A percentile compares a stretch with the other conserved stretches of the same genome.
Conservation (phyloP, 2,113 vertebrate species). For the Thymallus thymallus region DNA sequence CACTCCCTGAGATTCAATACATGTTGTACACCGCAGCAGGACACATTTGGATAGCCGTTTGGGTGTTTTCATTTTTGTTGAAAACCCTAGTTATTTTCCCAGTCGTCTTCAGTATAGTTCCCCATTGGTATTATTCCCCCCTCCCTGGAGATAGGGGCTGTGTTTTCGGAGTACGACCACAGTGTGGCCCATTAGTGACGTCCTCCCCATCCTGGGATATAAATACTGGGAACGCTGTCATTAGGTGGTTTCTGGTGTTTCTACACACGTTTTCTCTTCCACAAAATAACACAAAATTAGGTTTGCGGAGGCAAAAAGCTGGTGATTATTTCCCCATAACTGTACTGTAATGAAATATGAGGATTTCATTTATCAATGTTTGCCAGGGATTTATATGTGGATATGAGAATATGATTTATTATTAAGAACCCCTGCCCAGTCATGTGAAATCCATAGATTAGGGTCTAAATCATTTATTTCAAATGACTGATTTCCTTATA, state of each 20-base stretch:
- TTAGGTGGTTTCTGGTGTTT: slow-evolving; percentile 64
- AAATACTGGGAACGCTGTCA: slow-evolving; percentile 52
- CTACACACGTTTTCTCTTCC: slow-evolving; percentile 45
- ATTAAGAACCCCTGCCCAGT: slow-evolving; percentile 17
- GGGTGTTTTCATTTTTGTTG: neutral
- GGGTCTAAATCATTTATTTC: too few relatives aligned
- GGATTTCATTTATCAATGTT: slow-evolving; percentile 13
- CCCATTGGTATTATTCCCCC: slow-evolving; percentile 28
- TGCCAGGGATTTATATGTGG: slow-evolving; percentile 17
- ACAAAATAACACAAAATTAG: slow-evolving; percentile 48
- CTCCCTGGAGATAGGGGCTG: slow-evolving; percentile 1
- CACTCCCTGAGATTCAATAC: neutral
- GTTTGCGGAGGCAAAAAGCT: slow-evolving; percentile 36
- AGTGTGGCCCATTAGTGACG: slow-evolving; percentile 26
- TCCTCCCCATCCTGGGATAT: slow-evolving; percentile 52
- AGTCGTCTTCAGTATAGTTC: neutral
- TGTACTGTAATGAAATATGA: slow-evolving; percentile 36
- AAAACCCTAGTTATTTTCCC: neutral
- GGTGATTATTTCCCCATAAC: slow-evolving; percentile 44
- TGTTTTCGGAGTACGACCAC: slow-evolving; percentile 43
- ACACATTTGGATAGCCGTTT: neutral
- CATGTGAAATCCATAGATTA: too few relatives aligned
- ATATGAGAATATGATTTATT: slow-evolving; percentile 35
- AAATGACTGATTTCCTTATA: too few relatives aligned
- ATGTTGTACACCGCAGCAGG: neutral